Conservation (phyloP, 2,888 invertebrate species). For the Heliconius ismenius region DNA sequence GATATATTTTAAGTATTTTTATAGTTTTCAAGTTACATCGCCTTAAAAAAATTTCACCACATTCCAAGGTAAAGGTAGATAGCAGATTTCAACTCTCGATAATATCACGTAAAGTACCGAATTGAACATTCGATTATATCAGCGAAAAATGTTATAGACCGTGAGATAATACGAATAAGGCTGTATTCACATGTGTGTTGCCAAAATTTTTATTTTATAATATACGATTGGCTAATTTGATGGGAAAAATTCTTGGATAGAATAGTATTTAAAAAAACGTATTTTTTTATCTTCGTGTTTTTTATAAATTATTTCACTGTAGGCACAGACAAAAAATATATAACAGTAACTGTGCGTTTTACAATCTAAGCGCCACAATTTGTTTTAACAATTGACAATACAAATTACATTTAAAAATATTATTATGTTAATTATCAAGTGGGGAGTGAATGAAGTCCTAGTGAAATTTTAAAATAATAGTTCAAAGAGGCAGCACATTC, state of each 20-base stretch:
- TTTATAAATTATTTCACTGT: neutral
- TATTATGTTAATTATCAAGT: too few species aligned
- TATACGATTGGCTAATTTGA: neutral
- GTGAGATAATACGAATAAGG: conserved; percentile 34
- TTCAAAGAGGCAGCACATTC: too few species aligned
- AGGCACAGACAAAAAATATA: too few species aligned
- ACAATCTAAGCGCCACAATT: too few species aligned
- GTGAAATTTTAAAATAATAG: too few species aligned
- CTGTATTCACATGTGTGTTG: neutral
- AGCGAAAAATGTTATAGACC: conserved; percentile 32
- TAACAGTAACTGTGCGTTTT: too few species aligned
- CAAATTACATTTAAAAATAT: too few species aligned
- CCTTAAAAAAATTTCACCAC: neutral
- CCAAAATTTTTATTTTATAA: neutral
- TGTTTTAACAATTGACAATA: too few species aligned
- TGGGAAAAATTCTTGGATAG: neutral
- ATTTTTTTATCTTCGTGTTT: neutral
- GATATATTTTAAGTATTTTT: neutral
- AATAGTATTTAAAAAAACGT: too few species aligned
- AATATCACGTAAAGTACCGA: conserved; percentile 19
- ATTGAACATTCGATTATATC: conserved; percentile 33
- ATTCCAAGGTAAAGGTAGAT: neutral
- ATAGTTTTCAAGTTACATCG: neutral
- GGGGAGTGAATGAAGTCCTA: too few species aligned
- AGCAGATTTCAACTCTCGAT: conserved; percentile 13